phyloP scores from a whole-genome alignment of 2,888 invertebrate species.

The Meghimatium bilineatum region DNA sequence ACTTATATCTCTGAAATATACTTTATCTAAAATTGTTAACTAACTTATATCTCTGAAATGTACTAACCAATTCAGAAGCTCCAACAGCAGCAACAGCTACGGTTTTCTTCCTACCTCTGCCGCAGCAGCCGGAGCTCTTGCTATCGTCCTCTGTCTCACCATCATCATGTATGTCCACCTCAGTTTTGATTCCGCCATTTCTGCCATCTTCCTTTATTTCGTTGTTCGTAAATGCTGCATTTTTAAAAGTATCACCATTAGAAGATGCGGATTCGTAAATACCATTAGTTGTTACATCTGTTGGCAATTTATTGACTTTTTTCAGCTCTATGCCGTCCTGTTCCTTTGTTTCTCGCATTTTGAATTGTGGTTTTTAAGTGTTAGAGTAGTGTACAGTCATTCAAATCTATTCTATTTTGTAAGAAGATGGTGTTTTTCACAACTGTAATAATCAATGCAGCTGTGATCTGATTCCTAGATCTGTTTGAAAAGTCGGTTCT shows the following conservation, averaged over 20 bases:
- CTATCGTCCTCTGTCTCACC: not conserved
- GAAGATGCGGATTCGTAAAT: not conserved
- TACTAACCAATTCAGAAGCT: conserved; percentile 14
- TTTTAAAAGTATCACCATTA: not conserved
- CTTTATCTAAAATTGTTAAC: too few species aligned
- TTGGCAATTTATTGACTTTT: not conserved
- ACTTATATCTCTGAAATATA: too few species aligned
- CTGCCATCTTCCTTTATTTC: not conserved
- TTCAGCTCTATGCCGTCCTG: not conserved
- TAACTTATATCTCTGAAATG: not conserved
- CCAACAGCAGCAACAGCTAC: not conserved
- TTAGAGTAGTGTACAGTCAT: not conserved
- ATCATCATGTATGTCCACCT: not conserved
- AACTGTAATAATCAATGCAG: not conserved
- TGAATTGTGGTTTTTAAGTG: not conserved
- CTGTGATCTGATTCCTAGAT: not conserved
- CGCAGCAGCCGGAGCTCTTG: conserved; percentile 4
- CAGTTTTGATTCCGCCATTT: not conserved
- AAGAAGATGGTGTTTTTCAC: not conserved
- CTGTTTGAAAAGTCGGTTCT: not conserved
- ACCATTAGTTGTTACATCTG: not conserved
- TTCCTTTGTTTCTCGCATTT: not conserved
- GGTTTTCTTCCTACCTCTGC: not conserved
- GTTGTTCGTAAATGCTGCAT: not conserved
- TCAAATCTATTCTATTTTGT: not conserved